Percentiles rank a stretch among this genome's conserved stretches.
Conservation (phyloP, 2,797 vertebrate genomes). For the Champsocephalus esox region DNA sequence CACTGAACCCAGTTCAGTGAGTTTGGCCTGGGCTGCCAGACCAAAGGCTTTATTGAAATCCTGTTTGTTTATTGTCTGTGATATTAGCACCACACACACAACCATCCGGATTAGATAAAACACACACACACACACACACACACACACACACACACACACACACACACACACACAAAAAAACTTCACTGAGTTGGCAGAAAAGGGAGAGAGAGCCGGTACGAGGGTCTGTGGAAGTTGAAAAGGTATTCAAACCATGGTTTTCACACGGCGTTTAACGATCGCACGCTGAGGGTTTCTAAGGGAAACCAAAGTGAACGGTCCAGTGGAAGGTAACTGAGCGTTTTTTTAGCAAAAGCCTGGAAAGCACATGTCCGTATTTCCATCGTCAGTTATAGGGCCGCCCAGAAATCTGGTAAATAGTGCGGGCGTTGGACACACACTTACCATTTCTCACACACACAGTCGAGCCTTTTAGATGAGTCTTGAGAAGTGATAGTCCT, state of each 20-base stretch:
- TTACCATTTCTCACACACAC: not conserved
- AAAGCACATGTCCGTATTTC: constrained; percentile 41
- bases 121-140: too few relatives aligned
- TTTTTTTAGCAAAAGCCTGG: constrained; percentile 34
- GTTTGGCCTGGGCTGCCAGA: constrained; percentile 20
- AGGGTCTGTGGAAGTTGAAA: constrained; percentile 10
- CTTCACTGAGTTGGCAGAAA: constrained; percentile 23
- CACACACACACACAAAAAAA: not conserved
- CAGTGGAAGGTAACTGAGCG: constrained; percentile 31
- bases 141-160: constrained; percentile 2
- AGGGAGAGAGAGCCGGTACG: constrained; percentile 6
- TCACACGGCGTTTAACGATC: constrained; percentile 41
- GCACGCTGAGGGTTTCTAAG: constrained; percentile 23
- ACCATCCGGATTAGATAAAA: too few relatives aligned
- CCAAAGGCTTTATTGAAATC: constrained; percentile 41
- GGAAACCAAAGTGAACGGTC: constrained; percentile 39
- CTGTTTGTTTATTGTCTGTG: constrained; percentile 41
- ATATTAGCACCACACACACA: constrained; percentile 20
- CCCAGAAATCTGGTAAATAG: constrained; percentile 37
- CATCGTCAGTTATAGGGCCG: constrained; percentile 10
- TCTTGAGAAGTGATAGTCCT: constrained; percentile 35
- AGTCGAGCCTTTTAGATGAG: constrained; percentile 19
- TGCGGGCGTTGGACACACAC: constrained; percentile 22
- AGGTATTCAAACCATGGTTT: constrained; percentile 30
- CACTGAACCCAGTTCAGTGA: constrained; percentile 9